A percentile compares a stretch with the other conserved stretches of the same genome.
phyloP scores from a whole-genome alignment of 2,113 vertebrate species.

The Chinchilla lanigera region DNA sequence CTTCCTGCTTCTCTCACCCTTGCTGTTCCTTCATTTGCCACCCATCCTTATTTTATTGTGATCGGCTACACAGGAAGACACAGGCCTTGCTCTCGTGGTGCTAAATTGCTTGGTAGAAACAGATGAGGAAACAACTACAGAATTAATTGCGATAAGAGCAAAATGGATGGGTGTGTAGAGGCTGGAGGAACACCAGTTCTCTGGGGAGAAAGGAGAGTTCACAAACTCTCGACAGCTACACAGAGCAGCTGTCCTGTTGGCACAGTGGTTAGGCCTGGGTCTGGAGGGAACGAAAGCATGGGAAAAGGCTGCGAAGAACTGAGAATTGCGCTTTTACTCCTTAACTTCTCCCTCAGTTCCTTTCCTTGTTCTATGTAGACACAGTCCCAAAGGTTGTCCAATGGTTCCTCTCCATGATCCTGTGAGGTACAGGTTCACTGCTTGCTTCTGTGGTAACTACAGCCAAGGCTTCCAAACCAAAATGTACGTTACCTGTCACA shows the following conservation, averaged over 20 bases:
- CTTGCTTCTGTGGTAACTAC: not conserved
- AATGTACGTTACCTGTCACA: not conserved
- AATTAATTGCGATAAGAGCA: not conserved
- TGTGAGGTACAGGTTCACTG: rapidly evolving
- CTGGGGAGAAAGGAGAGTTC: not conserved
- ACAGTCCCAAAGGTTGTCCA: no score
- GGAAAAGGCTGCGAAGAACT: not conserved
- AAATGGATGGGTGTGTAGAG: not conserved
- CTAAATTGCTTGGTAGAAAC: not conserved
- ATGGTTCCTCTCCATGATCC: not conserved
- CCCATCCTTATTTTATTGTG: not conserved
- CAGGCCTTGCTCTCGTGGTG: not conserved
- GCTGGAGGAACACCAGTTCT: not conserved
- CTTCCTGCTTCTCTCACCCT: not conserved
- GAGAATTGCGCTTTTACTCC: not conserved
- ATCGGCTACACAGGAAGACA: not conserved
- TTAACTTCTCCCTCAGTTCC: no score
- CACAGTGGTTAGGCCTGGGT: not conserved
- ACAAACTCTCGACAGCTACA: not conserved
- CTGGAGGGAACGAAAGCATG: not conserved
- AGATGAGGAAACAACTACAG: not conserved
- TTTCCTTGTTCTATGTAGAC: not conserved
- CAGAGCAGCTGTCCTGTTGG: not conserved
- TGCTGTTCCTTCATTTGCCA: not conserved
- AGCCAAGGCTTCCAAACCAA: not conserved